A percentile compares a stretch with the other conserved stretches of the same genome.
Evolutionary conservation across 2,888 invertebrate species (phyloP).

Genomic region (Calameuta pallipes): DNA sequence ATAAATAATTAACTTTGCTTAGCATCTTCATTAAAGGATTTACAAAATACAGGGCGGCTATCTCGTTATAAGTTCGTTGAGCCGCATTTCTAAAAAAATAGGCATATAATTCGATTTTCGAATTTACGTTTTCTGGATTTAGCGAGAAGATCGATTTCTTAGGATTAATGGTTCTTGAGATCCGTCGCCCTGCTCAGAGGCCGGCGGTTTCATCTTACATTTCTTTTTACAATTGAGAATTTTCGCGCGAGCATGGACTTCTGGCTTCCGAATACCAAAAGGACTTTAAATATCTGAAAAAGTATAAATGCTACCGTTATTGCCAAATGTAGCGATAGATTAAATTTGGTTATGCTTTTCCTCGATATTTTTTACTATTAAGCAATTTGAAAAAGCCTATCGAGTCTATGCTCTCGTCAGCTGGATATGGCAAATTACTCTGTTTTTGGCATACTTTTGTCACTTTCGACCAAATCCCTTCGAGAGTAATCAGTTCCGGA

Average conservation of each 20-base stretch:
- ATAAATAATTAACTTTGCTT: conserved; percentile 63
- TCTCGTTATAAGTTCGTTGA: conserved; percentile 32
- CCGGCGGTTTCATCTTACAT: background rate
- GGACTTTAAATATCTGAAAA: background rate
- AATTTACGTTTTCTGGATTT: conserved; percentile 9
- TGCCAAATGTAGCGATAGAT: conserved; percentile 4
- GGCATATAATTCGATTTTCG: conserved; percentile 30
- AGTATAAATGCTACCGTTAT: background rate
- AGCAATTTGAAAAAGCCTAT: conserved; percentile 2
- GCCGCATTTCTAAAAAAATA: conserved; percentile 46
- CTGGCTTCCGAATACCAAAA: background rate
- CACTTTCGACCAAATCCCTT: conserved; percentile 12
- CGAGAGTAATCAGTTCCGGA: background rate
- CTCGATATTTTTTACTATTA: background rate
- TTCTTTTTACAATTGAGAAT: background rate
- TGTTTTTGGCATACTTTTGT: conserved; percentile 36
- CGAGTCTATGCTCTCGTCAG: conserved; percentile 14
- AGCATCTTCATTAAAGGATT: conserved; percentile 44
- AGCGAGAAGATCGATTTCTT: background rate
- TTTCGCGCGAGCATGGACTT: background rate
- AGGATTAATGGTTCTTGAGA: background rate
- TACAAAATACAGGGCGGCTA: conserved; percentile 43
- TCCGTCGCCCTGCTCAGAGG: background rate
- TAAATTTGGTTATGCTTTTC: conserved; percentile 5
- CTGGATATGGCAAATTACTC: conserved; percentile 37